Evolutionary conservation across 2,113 vertebrate genomes (phyloP).

Genomic region (Orientallactaga bullata): DNA sequence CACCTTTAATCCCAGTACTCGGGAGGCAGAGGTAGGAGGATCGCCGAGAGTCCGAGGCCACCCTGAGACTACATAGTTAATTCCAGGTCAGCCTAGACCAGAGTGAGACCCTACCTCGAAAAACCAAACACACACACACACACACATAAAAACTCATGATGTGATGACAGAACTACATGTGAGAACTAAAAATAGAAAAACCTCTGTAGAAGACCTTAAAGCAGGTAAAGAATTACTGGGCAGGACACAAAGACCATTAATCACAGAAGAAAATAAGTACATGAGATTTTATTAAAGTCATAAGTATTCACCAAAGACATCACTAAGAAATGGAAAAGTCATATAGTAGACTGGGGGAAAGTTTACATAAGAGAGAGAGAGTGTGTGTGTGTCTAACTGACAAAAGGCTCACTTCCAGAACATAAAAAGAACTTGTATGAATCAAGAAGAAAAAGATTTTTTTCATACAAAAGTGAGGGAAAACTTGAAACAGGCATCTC

Average conservation of each 20-base stretch:
- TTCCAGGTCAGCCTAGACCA: no score
- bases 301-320: not conserved
- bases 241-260: not conserved
- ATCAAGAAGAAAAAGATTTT: conserved; percentile 15
- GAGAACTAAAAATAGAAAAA: not conserved
- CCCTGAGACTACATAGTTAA: no score
- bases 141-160: not conserved
- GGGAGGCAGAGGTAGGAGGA: no score
- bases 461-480: not conserved
- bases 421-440: conserved; percentile 29
- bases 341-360: not conserved
- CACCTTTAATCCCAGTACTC: no score
- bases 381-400: not conserved
- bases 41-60: no score
- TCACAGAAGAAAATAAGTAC: not conserved
- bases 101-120: no score
- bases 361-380: not conserved
- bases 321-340: not conserved
- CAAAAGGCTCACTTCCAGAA: not conserved
- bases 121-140: no score
- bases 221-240: not conserved
- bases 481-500: not conserved
- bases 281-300: not conserved
- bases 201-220: not conserved
- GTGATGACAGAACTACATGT: not conserved